These are phyloP conservation scores for Amphipoea lucens DNA, from an alignment of 2,888 invertebrate genomes.

Conservation along the genomic window DNA sequence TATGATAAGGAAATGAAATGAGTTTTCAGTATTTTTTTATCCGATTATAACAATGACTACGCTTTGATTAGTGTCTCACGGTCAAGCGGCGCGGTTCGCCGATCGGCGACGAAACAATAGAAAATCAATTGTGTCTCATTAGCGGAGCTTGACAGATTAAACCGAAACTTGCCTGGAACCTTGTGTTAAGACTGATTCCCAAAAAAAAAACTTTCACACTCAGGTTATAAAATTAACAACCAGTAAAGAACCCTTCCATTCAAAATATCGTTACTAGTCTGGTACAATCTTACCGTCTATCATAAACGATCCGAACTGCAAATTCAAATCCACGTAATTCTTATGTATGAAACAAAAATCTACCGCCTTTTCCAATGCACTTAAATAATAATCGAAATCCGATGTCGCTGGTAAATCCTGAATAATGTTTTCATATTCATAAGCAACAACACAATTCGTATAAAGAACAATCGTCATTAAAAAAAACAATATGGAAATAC, in stretches of 20 bases:
- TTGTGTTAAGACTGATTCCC: not conserved
- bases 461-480: slow-evolving; percentile 3
- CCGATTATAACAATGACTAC: too few species aligned
- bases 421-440: not conserved
- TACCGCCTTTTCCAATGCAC: slow-evolving; percentile 68
- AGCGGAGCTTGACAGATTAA: too few species aligned
- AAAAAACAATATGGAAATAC: slow-evolving; percentile 10
- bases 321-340: slow-evolving; percentile 73
- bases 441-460: slow-evolving; percentile 7
- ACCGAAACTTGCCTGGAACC: not conserved
- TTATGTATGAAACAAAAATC: slow-evolving; percentile 69
- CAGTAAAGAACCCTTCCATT: not conserved
- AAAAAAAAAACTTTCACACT: not conserved
- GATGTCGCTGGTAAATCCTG: slow-evolving; percentile 66
- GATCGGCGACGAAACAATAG: too few species aligned
- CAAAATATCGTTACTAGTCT: too few species aligned
- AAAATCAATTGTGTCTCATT: too few species aligned
- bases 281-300: slow-evolving; percentile 73
- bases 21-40: not conserved
- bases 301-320: slow-evolving; percentile 78
- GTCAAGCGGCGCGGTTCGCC: too few species aligned
- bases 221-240: not conserved
- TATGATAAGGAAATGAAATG: not conserved
- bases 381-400: slow-evolving; percentile 72
- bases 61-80: not conserved